Base-by-base conservation (phyloP, 2,113 vertebrate genomes). In the Chaenogobius annularis region DNA sequence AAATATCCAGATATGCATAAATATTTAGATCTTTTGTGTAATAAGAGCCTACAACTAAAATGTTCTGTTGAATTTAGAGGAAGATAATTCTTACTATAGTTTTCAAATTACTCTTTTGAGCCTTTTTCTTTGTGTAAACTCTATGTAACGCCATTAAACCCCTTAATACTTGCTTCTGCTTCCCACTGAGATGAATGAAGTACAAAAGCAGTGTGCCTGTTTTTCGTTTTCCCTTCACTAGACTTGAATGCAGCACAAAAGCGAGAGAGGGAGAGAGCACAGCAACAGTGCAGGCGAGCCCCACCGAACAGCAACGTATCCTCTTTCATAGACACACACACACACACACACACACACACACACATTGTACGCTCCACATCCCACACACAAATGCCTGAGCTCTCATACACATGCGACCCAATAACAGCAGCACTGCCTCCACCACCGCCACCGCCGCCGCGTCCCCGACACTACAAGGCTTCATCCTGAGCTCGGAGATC, bases 201-300 rank as follows among this genome's bases (percentile, higher is more conserved):
- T 63, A 40, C 35, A 20, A 37, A 61, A 63, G 61, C 35, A 20
- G 8, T 43, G 61, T n/a, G 11, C n/a, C 55, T 62, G 31, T 20
- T 71, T 66, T 81, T 68, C 50, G 37, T 3, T 76, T 86, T 81
- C 71, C 20, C 43, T 70, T 69, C 75, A 81, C 58, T 66, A 84
- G 79, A 84, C 80, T 0, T 84, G 82, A 89, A 91, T 71, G 89
- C 84, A 88, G 67, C 88, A 69, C 85, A 67, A 48, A 79, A 72
- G 65, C 47, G 50, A 52, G 17, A 52, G 50, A 7, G 37, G 8
- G 37, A 69, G 79, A 65, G 78, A 70, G 66, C 61, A 64, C 10
- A 68, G 70, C 59, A 70, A 67, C 59, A 80, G 75, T 15, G 47
- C 72, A 83, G 81, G 86, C 79, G 81, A 90, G 82, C 76, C 59